Conservation (phyloP, 2,113 vertebrate genomes). For the Percina caprodes region DNA sequence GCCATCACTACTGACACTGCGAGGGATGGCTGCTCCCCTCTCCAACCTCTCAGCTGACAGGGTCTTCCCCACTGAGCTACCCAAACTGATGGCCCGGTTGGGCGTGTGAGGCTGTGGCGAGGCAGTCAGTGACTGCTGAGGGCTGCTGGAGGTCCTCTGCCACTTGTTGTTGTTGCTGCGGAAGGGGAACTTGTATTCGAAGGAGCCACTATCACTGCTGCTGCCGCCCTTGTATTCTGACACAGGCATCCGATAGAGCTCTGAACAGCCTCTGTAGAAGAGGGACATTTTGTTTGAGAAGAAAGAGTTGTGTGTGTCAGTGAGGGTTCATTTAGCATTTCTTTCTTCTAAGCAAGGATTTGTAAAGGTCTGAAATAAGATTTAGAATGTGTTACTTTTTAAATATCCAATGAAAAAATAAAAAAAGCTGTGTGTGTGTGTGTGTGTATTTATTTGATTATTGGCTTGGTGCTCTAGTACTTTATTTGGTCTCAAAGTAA, state of each 20-base stretch:
- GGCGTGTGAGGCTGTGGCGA: constrained; percentile 87
- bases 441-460: too few relatives aligned
- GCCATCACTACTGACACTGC: constrained; percentile 97
- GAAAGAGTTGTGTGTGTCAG: neutral
- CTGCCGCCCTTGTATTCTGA: constrained; percentile 92
- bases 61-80: constrained; percentile 90
- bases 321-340: neutral
- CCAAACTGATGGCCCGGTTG: constrained; percentile 86
- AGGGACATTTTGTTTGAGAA: neutral
- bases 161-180: constrained; percentile 97
- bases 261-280: constrained; percentile 91
- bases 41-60: constrained; percentile 89
- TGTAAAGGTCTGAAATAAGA: neutral
- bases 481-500: neutral
- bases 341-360: neutral
- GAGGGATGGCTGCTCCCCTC: constrained; percentile 91
- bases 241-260: constrained; percentile 93
- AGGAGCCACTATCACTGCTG: constrained; percentile 89
- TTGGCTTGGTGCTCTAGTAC: neutral
- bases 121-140: constrained; percentile 91
- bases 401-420: neutral
- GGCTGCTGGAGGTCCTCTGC: constrained; percentile 92
- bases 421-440: neutral
- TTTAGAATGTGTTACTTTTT: neutral
- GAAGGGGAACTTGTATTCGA: constrained; percentile 98